A percentile compares a stretch with the other conserved stretches of the same genome.
phyloP scores from a whole-genome alignment of 2,113 vertebrate genomes.

The Syrrhaptes paradoxus region DNA sequence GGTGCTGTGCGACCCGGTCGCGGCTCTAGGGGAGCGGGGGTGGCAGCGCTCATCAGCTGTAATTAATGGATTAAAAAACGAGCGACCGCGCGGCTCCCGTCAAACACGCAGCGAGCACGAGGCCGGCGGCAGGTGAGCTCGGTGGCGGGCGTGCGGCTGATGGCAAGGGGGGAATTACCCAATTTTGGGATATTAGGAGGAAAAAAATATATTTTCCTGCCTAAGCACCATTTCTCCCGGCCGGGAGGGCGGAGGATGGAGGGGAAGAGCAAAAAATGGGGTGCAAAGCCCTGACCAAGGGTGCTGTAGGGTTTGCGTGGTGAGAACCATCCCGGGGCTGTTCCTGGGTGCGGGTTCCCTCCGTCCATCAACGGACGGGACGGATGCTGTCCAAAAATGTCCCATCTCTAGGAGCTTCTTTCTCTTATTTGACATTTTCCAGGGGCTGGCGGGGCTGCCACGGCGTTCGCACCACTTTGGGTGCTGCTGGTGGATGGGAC shows the following conservation, averaged over 20 bases:
- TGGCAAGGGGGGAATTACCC: neutral
- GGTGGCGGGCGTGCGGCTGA: neutral
- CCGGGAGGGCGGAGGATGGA: neutral
- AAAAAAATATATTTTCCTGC: neutral
- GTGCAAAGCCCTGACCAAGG: neutral
- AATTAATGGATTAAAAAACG: constrained; percentile 53
- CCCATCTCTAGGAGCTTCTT: neutral
- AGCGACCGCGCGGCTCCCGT: neutral
- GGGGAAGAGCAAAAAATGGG: neutral
- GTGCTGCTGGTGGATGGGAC: neutral
- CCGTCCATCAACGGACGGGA: neutral
- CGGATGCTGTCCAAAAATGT: rapidly evolving
- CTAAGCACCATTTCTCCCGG: neutral
- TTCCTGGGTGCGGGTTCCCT: neutral
- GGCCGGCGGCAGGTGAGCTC: constrained; percentile 16
- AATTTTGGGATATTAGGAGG: neutral
- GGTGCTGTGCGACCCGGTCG: neutral
- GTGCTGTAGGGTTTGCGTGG: neutral
- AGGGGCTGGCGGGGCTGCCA: rapidly evolving
- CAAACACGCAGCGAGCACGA: neutral
- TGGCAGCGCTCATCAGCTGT: neutral
- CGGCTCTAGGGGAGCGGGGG: constrained; percentile 4
- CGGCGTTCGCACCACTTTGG: neutral
- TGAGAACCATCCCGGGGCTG: neutral
- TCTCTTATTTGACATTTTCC: neutral